Conservation (phyloP, 2,113 vertebrate species). For the Albula goreensis region DNA sequence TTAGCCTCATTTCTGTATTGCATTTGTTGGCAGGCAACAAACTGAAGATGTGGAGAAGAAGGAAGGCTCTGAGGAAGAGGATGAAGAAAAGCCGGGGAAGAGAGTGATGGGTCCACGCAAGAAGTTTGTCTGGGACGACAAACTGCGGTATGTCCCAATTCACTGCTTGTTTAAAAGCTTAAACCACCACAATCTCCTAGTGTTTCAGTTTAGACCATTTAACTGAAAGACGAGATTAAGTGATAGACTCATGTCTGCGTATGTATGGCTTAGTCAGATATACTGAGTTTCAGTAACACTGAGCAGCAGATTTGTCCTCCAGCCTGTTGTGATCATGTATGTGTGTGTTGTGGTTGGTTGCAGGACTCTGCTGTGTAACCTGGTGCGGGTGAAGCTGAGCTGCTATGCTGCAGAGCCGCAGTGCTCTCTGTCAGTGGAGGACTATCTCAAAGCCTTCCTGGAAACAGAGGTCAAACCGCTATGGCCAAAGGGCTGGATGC, state of each 20-base stretch:
- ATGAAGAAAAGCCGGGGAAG: constrained; percentile 95
- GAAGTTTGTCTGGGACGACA: constrained; percentile 96
- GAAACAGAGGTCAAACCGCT: constrained; percentile 95
- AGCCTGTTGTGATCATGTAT: background rate
- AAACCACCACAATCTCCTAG: no score
- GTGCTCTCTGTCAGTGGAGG: constrained; percentile 88
- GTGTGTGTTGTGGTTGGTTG: constrained; percentile 38
- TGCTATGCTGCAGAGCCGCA: constrained; percentile 94
- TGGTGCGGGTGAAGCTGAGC: constrained; percentile 93
- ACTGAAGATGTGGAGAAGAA: constrained; percentile 91
- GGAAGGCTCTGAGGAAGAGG: constrained; percentile 88
- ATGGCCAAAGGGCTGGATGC: constrained; percentile 99
- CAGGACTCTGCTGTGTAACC: constrained; percentile 89
- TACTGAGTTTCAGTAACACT: no score
- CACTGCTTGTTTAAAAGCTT: background rate
- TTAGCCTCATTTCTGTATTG: no score
- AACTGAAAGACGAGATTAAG: no score
- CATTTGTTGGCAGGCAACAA: constrained; percentile 73
- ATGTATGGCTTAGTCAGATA: no score
- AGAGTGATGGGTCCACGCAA: constrained; percentile 94
- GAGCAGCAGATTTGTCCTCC: background rate
- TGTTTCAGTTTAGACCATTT: no score
- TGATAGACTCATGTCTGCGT: no score
- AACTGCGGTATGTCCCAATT: constrained; percentile 78
- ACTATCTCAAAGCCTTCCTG: constrained; percentile 98